Base-by-base conservation (phyloP, 2,888 invertebrate species). In the Matsumyia berberina region DNA sequence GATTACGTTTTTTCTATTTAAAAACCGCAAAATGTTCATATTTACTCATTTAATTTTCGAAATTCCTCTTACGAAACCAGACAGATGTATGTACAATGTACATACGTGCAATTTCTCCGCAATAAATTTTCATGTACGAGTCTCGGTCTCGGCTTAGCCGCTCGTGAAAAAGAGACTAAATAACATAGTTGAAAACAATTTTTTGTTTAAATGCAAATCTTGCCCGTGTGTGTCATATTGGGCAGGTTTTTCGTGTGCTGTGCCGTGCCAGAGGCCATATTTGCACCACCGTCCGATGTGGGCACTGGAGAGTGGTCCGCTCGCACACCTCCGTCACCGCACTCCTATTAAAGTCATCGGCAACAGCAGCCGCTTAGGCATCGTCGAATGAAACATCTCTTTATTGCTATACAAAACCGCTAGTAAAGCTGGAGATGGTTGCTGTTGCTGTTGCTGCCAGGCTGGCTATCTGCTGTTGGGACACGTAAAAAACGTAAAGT, bases 321-420 rank as follows among this genome's bases (percentile, higher is more conserved):
- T 80, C 46, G 51, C 64, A 69, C 58, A 69, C 51, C 69, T 31
- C 80, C 53, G 49, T 60, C 74, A 11, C 70, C 79, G 66, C 80
- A 83, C 73, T 64, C 67, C 73, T 57, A 79, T 85, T 85, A 69
- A 80, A 70, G 64, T 53, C 31, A 80, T 62, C 46, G 51, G 24
- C 17, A 55, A 29, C 37, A 46, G 46, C 46, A 31, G 12, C 11
- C 64, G 70, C 53, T 74, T 69, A 55, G 64, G 42, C 79, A 77
- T 69, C 31, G 51, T 67, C 51, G 17, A 69, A 46, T 42, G 37
- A 80, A 77, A 79, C 57, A 79, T 80, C 74, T 80, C 74, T 85
- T 80, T 70, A 85, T 85, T 80, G 53, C 58, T 53, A 74, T 33
- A 70, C 70, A 85, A 85, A 80, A 69, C 66, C 37, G 19, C 57